Evolutionary conservation across 2,888 invertebrate genomes (phyloP), one percentile per base, ranked within the genome.

Genomic region (Villa cingulata): DNA sequence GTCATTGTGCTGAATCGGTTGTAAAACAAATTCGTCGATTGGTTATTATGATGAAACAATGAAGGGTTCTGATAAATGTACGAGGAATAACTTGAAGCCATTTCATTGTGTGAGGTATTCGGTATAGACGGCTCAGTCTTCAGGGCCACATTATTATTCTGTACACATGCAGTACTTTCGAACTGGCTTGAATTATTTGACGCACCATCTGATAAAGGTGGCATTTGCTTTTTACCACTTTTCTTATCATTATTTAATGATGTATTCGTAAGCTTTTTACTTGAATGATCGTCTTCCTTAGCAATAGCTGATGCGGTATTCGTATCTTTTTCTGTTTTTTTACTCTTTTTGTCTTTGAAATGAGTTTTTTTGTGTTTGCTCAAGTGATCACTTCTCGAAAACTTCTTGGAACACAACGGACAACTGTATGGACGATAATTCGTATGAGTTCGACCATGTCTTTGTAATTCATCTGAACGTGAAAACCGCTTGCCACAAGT

Each of bases 371-470:
- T 79, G 66, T 94, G 94, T 66, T 94, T 95, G 51, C 82, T 83
- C n/a, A 95, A 74, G 64, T 95, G 94, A 64, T 94, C 94, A 52
- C 89, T 89, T 18, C 94, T 74, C 81, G 90, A 91, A 68, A 94
- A 94, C 43, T 86, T 75, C 65, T 94, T 95, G 37, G 81, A 77
- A 66, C 94, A 94, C n/a, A 82, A 75, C 39, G 81, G 78, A 61
- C 94, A 94, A 2, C 81, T 78, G 64, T 91, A 92, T 34, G 89
- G 74, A 57, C 91, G 90, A 63, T 92, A 91, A 0, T 87, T 88
- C 0, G 91, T 86, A 62, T 94, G 92, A 0, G 90, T 92, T 29
- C 92, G 74, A 17, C 86, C 71, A 62, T 94, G 94, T 39, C 92
- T 76, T 63, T 90, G 89, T 32, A 94, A 71, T 62, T 94, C 92